phyloP scores from a whole-genome alignment of 2,888 invertebrate species.

The Drosophila flavopinicola region DNA sequence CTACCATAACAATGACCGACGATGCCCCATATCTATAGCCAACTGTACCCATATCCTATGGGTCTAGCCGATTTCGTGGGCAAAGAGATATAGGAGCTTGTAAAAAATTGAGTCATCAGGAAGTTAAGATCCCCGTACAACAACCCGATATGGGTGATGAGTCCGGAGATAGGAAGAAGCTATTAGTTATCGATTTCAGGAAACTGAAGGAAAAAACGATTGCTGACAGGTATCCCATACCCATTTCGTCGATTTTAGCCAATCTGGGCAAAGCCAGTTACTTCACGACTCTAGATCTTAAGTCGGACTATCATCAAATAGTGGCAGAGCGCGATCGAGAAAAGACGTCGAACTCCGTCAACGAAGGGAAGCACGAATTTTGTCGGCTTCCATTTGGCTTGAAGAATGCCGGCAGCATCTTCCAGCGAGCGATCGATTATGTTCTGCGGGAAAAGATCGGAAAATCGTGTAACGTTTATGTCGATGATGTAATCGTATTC shows the following conservation, averaged over 20 bases:
- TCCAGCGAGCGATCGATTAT: constrained; percentile 17
- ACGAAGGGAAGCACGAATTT: too few relatives aligned
- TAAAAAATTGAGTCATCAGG: too few relatives aligned
- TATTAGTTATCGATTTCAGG: constrained; percentile 9
- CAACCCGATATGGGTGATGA: constrained; percentile 8
- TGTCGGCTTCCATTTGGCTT: too few relatives aligned
- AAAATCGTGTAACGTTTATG: constrained; percentile 17
- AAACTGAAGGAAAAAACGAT: constrained; percentile 11
- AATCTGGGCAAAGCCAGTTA: too few relatives aligned
- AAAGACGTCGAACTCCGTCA: too few relatives aligned
- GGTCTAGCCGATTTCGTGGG: constrained; percentile 14
- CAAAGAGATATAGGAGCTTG: constrained; percentile 5
- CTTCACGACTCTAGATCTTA: too few relatives aligned
- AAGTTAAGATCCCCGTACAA: constrained; percentile 6
- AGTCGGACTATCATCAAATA: too few relatives aligned
- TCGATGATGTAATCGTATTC: constrained; percentile 18
- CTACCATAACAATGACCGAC: background rate
- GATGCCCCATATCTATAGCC: too few relatives aligned
- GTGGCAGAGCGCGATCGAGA: too few relatives aligned
- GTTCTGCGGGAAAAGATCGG: constrained; percentile 5
- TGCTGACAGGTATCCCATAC: constrained; percentile 4
- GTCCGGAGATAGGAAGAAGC: constrained; percentile 2
- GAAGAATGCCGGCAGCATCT: constrained; percentile 1
- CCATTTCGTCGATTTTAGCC: too few relatives aligned
- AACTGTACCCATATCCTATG: constrained; percentile 14